These are phyloP conservation scores for Euplagia quadripunctaria DNA, from an alignment of 2,888 invertebrate genomes.

Conservation along the genomic window DNA sequence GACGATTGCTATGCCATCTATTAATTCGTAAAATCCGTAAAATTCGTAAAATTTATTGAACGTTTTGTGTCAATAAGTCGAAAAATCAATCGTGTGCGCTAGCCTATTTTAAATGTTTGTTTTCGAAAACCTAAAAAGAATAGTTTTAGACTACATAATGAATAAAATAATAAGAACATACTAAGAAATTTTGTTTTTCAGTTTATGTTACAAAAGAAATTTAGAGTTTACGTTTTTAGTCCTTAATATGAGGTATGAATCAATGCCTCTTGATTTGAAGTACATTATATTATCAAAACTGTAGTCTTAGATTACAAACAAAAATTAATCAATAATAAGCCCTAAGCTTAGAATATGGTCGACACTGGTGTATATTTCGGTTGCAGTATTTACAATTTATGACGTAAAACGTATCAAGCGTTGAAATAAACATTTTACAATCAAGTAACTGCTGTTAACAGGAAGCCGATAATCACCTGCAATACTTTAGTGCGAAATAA, in stretches of 20 bases:
- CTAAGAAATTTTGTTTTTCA: not conserved
- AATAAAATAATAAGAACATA: not conserved
- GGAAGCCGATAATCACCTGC: not conserved
- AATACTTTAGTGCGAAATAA: not conserved
- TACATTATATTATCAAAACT: constrained; percentile 6
- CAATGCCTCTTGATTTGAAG: not conserved
- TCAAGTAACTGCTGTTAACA: not conserved
- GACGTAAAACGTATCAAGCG: not conserved
- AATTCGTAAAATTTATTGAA: not conserved
- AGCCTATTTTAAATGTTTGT: not conserved
- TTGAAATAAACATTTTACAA: constrained; percentile 2
- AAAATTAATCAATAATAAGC: constrained; percentile 5
- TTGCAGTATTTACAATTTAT: constrained; percentile 1
- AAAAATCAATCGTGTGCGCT: not conserved
- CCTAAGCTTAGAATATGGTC: not conserved
- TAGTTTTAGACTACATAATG: not conserved
- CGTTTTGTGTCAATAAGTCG: not conserved
- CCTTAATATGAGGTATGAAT: not conserved
- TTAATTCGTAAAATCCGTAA: not conserved
- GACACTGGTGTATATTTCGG: not conserved
- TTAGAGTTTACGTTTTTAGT: not conserved
- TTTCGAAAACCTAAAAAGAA: not conserved
- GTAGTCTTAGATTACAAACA: constrained; percentile 4
- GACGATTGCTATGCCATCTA: not conserved
- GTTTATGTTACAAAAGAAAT: not conserved